phyloP scores from a whole-genome alignment of 2,113 vertebrate species.

The Merops nubicus region DNA sequence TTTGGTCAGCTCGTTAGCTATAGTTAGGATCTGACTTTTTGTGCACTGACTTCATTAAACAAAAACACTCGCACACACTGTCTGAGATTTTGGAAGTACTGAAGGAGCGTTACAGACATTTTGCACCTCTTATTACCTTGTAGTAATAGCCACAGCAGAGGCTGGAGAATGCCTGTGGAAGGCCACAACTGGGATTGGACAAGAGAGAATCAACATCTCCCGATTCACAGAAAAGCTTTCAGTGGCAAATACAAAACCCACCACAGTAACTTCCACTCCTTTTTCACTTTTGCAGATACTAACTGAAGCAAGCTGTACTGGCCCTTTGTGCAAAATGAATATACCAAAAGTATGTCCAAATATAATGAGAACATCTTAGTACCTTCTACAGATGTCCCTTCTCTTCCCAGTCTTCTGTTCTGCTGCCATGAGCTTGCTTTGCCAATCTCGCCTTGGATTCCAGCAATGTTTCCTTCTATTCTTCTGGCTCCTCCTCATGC shows the following conservation, averaged over 20 bases:
- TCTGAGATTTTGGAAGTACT: background rate
- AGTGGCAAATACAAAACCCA: background rate
- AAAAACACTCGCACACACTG: background rate
- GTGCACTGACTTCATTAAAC: background rate
- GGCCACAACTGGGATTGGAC: background rate
- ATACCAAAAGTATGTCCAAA: background rate
- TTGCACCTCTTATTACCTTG: background rate
- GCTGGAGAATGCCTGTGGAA: background rate
- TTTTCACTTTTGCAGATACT: background rate
- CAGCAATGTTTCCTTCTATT: constrained; percentile 1
- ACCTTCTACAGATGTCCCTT: constrained; percentile 28
- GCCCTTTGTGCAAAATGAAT: background rate
- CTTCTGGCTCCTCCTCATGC: constrained; percentile 26
- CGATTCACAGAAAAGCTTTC: background rate
- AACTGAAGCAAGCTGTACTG: background rate
- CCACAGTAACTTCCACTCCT: background rate
- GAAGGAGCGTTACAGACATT: background rate
- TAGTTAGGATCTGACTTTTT: background rate
- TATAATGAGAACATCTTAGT: background rate
- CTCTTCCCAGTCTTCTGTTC: constrained; percentile 27
- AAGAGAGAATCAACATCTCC: background rate
- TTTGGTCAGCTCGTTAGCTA: background rate
- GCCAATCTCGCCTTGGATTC: background rate
- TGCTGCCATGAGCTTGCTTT: constrained; percentile 5
- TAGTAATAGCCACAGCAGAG: background rate